Conservation (phyloP, 2,113 vertebrate genomes). For the Lanius collurio region DNA sequence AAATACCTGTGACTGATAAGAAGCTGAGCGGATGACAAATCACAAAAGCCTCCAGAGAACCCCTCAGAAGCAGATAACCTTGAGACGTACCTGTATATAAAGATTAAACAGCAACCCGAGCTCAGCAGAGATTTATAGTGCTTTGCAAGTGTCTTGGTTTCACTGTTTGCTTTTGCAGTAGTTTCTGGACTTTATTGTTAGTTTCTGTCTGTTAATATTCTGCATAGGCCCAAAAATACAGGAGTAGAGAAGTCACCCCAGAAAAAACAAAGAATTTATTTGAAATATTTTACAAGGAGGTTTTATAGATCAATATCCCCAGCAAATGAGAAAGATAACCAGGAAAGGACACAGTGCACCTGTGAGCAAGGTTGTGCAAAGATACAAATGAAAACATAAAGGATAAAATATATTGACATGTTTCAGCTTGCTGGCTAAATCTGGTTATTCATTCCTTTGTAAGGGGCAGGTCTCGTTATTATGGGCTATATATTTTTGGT, state of each 20-base stretch:
- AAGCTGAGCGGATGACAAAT: constrained; percentile 57
- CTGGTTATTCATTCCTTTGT: constrained; percentile 41
- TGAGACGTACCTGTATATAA: constrained; percentile 71
- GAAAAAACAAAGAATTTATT: constrained; percentile 27
- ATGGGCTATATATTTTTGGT: constrained; percentile 37
- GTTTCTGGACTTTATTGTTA: constrained; percentile 71
- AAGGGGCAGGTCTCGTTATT: constrained; percentile 16
- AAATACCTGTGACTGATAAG: constrained; percentile 68
- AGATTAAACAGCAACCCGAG: constrained; percentile 72
- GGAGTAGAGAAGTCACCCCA: background rate
- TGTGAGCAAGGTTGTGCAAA: constrained; percentile 19
- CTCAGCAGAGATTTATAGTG: constrained; percentile 66
- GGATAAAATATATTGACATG: constrained; percentile 44
- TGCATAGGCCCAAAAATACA: constrained; percentile 35
- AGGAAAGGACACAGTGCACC: constrained; percentile 42
- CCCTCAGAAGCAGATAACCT: constrained; percentile 76
- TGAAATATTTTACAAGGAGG: constrained; percentile 55
- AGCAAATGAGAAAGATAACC: constrained; percentile 35
- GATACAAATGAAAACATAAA: constrained; percentile 20
- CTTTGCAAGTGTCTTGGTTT: constrained; percentile 66
- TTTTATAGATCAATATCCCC: constrained; percentile 40
- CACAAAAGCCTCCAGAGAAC: constrained; percentile 13
- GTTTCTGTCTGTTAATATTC: constrained; percentile 69
- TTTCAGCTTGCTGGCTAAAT: constrained; percentile 40
- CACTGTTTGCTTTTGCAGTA: constrained; percentile 68